Evolutionary conservation across 2,113 vertebrate species (phyloP), one percentile per base, ranked within the genome.

Genomic region (Panurus biarmicus): DNA sequence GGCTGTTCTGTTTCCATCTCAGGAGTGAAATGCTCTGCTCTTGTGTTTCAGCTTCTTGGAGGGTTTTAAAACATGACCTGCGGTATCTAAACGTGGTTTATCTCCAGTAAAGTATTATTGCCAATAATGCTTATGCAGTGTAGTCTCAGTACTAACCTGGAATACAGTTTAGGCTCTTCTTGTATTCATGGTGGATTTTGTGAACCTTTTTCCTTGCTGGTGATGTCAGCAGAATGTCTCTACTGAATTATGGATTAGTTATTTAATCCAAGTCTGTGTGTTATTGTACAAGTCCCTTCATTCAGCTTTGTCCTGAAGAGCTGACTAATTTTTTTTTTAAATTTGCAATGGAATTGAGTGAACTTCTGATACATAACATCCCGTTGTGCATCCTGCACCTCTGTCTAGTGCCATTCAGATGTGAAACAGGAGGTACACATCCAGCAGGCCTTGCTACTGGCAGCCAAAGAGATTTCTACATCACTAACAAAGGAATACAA

Each of bases 191-290:
- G 95, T 66, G 42, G 84, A 58, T 85, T 95, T 85, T 82, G 77
- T 60, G 87, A 91, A 79, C 22, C 22, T 74, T 85, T 85, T 66
- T 94, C 10, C 47, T 90, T 93, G 87, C 85, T 96, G 91, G 92
- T 97, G 92, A 96, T 97, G 94, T 97, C 97, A 97, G 95, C 96
- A 97, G 79, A 97, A 94, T 87, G 74, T 97, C 78, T 91, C 90
- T 96, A 9, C 86, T 98, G 95, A 96, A 95, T 97, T 97, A 97
- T 97, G 94, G 58, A 38, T 61, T 28, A 61, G 86, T 88, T 94
- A 47, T 95, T 97, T 97, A 97, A 97, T 97, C 96, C 96, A 95
- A 86, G 58, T 76, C 61, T 50, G 7, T 38, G 65, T 21, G 9
- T 95, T 95, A 82, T 94, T 96, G 84, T 56, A 85, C 38, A 70